These are phyloP conservation scores for Ophion slaviceki DNA, from an alignment of 2,888 invertebrate species.

Conservation along the genomic window DNA sequence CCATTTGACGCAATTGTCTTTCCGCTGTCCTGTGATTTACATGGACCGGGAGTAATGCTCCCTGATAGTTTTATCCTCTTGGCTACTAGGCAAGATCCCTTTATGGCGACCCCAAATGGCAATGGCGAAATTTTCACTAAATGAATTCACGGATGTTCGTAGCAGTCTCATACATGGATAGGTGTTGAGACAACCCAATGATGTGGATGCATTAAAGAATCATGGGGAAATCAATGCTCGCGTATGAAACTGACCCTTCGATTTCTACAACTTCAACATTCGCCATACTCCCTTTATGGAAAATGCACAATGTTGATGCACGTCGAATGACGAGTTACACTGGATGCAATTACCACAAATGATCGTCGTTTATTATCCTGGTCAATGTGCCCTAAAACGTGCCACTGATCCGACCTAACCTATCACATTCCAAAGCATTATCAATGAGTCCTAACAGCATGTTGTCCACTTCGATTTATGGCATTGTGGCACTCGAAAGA, in stretches of 20 bases:
- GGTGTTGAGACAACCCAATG: not conserved
- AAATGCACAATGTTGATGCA: not conserved
- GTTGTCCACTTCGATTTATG: not conserved
- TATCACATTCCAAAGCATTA: not conserved
- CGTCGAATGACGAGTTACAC: too few relatives aligned
- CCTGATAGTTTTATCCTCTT: conserved; percentile 32
- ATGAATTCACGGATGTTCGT: not conserved
- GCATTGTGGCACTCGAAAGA: not conserved
- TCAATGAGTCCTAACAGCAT: not conserved
- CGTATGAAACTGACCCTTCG: not conserved
- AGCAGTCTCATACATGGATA: not conserved
- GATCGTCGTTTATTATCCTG: not conserved
- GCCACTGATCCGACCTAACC: not conserved
- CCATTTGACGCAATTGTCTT: conserved; percentile 61
- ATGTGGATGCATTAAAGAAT: not conserved
- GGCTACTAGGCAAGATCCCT: not conserved
- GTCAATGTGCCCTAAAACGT: not conserved
- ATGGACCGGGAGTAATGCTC: conserved; percentile 34
- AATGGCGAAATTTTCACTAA: too few relatives aligned
- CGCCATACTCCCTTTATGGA: not conserved
- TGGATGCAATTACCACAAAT: not conserved
- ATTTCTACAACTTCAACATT: not conserved
- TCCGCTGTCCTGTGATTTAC: conserved; percentile 67
- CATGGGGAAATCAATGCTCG: not conserved
- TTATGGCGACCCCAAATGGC: not conserved